phyloP scores from a whole-genome alignment of 2,888 invertebrate genomes.

The Ecdyonurus torrentis region DNA sequence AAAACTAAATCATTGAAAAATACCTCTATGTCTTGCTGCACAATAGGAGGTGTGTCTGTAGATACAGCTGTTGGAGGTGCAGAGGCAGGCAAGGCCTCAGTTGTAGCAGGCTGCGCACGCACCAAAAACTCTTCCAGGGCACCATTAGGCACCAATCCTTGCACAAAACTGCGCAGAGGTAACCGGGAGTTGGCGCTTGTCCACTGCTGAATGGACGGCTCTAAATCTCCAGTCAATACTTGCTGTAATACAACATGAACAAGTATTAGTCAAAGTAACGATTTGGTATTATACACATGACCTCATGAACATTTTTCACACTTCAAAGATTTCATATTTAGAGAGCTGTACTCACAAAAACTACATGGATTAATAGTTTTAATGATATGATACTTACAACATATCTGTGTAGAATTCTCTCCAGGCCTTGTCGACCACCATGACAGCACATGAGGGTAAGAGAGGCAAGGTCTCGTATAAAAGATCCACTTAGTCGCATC shows the following conservation, averaged over 20 bases:
- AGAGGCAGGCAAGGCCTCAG: not conserved
- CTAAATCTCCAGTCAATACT: slow-evolving; percentile 22
- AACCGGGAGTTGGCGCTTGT: slow-evolving; percentile 19
- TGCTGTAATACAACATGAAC: slow-evolving; percentile 17
- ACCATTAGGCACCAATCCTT: not conserved
- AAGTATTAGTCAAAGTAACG: not conserved
- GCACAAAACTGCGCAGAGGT: slow-evolving; percentile 16
- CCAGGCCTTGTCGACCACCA: slow-evolving; percentile 23
- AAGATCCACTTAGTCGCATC: slow-evolving; percentile 19
- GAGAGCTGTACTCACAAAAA: no score
- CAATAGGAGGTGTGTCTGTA: not conserved
- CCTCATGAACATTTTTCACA: no score
- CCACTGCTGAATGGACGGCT: slow-evolving; percentile 26
- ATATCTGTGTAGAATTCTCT: slow-evolving; percentile 22
- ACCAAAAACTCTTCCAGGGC: not conserved
- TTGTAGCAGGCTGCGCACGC: not conserved
- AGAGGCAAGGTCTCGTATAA: slow-evolving; percentile 22
- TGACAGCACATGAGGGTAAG: slow-evolving; percentile 24
- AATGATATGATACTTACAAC: slow-evolving; percentile 27
- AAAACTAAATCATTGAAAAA: no score
- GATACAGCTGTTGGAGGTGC: not conserved
- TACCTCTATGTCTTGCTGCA: not conserved
- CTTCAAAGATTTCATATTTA: no score
- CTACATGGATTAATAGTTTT: no score
- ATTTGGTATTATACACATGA: no score